Evolutionary conservation across 2,113 vertebrate species (phyloP).

Genomic region (Maccullochella peelii): DNA sequence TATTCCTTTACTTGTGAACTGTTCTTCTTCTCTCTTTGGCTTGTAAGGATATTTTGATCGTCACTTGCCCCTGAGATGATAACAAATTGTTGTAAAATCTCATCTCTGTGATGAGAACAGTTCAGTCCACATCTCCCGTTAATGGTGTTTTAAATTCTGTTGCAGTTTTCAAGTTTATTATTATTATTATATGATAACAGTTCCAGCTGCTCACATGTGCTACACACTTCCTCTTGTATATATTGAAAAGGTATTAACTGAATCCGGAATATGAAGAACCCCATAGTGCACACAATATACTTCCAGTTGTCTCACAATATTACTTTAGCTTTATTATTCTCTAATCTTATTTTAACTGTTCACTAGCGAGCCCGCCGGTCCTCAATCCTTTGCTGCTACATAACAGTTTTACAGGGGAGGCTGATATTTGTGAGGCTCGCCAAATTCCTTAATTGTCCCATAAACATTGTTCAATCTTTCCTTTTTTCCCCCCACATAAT

Average conservation of each 20-base stretch:
- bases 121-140: background rate
- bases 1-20: slow-evolving; percentile 20
- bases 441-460: slow-evolving; percentile 74
- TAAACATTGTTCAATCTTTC: slow-evolving; percentile 70
- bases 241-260: slow-evolving; percentile 24
- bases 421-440: slow-evolving; percentile 77
- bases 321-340: slow-evolving; percentile 47
- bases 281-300: slow-evolving; percentile 16
- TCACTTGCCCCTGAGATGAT: background rate
- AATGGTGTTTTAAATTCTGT: slow-evolving; percentile 25
- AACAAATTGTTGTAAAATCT: slow-evolving; percentile 4
- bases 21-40: slow-evolving; percentile 9
- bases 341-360: slow-evolving; percentile 43
- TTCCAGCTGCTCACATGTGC: slow-evolving; percentile 55
- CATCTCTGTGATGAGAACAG: slow-evolving; percentile 31
- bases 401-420: slow-evolving; percentile 55
- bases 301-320: slow-evolving; percentile 40
- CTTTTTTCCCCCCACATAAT: slow-evolving; percentile 52
- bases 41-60: slow-evolving; percentile 5
- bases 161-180: slow-evolving; percentile 37
- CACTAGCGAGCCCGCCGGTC: slow-evolving; percentile 11
- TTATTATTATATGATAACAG: slow-evolving; percentile 45
- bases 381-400: slow-evolving; percentile 43
- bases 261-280: slow-evolving; percentile 46
- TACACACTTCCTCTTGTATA: slow-evolving; percentile 49